Conservation (phyloP, 2,888 invertebrate genomes). For the Drosophila mimetica region DNA sequence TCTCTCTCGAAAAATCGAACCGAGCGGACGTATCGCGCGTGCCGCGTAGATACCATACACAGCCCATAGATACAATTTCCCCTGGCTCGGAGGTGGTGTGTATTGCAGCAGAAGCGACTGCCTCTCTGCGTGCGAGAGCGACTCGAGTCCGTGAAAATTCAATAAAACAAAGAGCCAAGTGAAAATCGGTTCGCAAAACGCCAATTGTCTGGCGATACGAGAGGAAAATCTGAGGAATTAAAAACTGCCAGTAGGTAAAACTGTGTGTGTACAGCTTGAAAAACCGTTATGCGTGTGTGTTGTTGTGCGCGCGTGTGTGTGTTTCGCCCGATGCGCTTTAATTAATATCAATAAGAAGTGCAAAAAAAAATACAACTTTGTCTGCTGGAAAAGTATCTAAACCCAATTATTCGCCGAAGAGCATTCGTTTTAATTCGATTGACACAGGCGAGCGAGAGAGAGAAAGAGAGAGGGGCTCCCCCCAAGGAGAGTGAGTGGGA, state of each 20-base stretch:
- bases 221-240: constrained; percentile 29
- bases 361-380: constrained; percentile 63
- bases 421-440: constrained; percentile 79
- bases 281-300: constrained; percentile 8
- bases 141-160: constrained; percentile 32
- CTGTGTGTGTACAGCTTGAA: constrained; percentile 8
- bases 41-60: constrained; percentile 55
- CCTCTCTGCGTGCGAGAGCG: constrained; percentile 35
- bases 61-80: constrained; percentile 64
- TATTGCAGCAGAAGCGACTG: constrained; percentile 71
- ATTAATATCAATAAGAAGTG: constrained; percentile 53
- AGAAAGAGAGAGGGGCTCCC: constrained; percentile 21
- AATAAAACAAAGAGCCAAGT: constrained; percentile 55
- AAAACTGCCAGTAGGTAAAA: constrained; percentile 23
- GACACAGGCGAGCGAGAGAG: constrained; percentile 52
- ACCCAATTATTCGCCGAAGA: constrained; percentile 77
- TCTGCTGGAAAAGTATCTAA: constrained; percentile 81
- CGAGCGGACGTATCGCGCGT: constrained; percentile 67
- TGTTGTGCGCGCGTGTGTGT: constrained; percentile 34
- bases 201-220: constrained; percentile 26
- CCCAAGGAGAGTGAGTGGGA: too few species aligned
- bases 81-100: constrained; percentile 72
- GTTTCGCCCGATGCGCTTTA: constrained; percentile 45
- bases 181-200: constrained; percentile 40
- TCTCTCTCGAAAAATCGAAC: constrained; percentile 53